A percentile compares a stretch with the other conserved stretches of the same genome.
These are phyloP conservation scores for Calosoma granatense DNA, from an alignment of 1,140 invertebrate species.

Conservation along the genomic window DNA sequence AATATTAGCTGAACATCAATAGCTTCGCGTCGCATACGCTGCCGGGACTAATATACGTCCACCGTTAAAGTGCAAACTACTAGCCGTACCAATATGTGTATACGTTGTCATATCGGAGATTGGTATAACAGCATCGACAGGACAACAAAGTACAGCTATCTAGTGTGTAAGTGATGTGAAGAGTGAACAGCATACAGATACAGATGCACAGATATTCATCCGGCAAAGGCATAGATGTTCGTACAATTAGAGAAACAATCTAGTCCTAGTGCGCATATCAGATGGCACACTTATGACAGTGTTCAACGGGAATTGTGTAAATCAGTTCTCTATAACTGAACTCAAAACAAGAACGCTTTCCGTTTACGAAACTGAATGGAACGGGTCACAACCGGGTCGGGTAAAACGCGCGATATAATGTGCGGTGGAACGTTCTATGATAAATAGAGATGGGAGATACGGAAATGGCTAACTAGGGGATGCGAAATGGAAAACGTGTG, in stretches of 20 bases:
- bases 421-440: conserved; percentile 4
- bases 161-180: no score
- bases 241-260: no score
- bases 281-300: no score
- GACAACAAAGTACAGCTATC: no score
- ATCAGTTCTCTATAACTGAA: no score
- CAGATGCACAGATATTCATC: no score
- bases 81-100: no score
- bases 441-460: conserved; percentile 6
- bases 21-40: background rate
- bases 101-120: background rate
- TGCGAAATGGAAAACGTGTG: background rate
- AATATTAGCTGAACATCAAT: background rate
- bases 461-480: conserved; percentile 4
- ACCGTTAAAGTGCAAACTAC: background rate
- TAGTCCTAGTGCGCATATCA: no score
- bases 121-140: background rate
- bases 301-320: no score
- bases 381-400: background rate
- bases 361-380: no score
- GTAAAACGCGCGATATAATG: background rate
- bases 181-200: no score
- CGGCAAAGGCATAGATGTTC: no score
- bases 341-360: background rate
- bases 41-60: background rate